phyloP scores from a whole-genome alignment of 2,113 vertebrate species.

The Antigone vipio region DNA sequence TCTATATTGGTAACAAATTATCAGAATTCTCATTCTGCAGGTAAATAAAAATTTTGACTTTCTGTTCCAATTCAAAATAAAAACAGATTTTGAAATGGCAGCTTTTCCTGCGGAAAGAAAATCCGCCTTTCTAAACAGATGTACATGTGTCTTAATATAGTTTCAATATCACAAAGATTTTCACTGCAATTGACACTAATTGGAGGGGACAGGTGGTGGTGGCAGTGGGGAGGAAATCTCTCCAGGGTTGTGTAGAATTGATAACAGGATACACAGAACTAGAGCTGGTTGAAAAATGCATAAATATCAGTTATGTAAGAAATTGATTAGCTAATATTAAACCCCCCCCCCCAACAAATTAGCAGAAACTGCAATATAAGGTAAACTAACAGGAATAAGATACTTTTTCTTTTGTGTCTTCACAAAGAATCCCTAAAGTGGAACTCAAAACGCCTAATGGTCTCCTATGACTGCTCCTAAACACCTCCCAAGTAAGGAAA shows the following conservation, averaged over 20 bases:
- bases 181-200: conserved; percentile 34
- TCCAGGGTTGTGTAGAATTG: neutral
- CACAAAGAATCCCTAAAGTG: neutral
- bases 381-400: neutral
- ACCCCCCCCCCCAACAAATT: no score
- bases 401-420: neutral
- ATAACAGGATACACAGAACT: neutral
- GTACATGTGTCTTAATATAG: conserved; percentile 11
- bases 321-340: neutral
- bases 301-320: conserved; percentile 5
- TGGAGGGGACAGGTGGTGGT: conserved; percentile 49
- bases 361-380: neutral
- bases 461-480: neutral
- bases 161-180: conserved; percentile 11
- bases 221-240: conserved; percentile 18
- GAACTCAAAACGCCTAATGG: neutral
- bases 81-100: neutral
- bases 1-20: neutral
- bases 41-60: neutral
- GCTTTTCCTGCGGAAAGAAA: neutral
- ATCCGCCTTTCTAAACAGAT: neutral
- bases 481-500: neutral
- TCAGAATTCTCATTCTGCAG: neutral
- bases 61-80: neutral
- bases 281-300: neutral